A percentile compares a stretch with the other conserved stretches of the same genome.
Evolutionary conservation across 1,140 invertebrate species (phyloP).

Genomic region (Trichonephila inaurata): DNA sequence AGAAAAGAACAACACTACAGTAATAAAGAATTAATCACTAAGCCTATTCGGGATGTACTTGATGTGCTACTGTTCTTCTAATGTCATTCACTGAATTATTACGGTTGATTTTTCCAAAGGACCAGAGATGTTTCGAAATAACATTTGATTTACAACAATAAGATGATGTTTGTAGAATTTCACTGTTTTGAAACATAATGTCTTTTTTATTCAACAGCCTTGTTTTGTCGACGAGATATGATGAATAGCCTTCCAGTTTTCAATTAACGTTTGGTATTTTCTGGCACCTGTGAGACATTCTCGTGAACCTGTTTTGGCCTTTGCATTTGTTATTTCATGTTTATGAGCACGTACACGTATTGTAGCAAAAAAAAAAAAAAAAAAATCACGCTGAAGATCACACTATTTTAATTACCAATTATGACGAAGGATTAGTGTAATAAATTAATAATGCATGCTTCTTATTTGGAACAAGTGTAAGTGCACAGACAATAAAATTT

Average conservation of each 20-base stretch:
- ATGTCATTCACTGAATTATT: neutral
- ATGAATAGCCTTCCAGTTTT: neutral
- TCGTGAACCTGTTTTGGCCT: conserved; percentile 3
- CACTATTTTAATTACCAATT: neutral
- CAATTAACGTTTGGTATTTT: neutral
- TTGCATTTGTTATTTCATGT: neutral
- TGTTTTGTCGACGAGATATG: neutral
- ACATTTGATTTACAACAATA: neutral
- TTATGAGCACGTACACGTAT: too few species aligned
- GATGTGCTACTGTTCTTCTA: neutral
- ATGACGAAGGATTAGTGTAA: neutral
- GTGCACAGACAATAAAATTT: too few species aligned
- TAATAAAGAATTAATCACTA: neutral
- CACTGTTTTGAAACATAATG: neutral
- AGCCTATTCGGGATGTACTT: neutral
- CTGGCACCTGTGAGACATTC: neutral
- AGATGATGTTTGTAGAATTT: neutral
- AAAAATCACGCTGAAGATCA: neutral
- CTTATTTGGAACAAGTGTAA: neutral
- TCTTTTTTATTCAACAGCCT: neutral
- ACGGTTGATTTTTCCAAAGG: neutral
- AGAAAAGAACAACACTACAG: neutral
- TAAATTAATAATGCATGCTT: neutral
- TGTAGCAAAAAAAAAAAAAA: too few species aligned
- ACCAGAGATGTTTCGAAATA: neutral